A percentile compares a stretch with the other conserved stretches of the same genome.
Conservation (phyloP, 2,797 vertebrate species). For the Xiphorhynchus erythropygius region DNA sequence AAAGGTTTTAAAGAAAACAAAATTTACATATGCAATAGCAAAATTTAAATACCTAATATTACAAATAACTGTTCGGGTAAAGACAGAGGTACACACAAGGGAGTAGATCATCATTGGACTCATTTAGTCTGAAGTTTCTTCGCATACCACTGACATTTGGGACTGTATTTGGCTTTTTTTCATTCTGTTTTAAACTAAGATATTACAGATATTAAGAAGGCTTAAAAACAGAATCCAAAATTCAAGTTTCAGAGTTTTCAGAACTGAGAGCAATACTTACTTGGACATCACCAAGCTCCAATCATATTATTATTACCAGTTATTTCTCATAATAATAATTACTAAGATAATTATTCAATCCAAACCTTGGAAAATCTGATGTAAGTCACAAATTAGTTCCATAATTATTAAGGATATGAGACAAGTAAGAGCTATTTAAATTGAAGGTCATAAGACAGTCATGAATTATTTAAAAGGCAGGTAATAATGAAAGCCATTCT, state of each 20-base stretch:
- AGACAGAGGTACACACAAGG: not conserved
- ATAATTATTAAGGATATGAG: not conserved
- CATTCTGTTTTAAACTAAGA: not conserved
- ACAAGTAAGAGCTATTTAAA: not conserved
- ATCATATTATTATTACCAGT: not conserved
- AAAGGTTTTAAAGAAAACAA: not conserved
- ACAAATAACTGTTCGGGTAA: not conserved
- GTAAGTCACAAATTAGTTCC: not conserved
- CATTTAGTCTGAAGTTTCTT: not conserved
- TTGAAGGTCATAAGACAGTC: not conserved
- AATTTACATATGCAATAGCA: not conserved
- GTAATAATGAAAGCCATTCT: not conserved
- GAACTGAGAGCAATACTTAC: not conserved
- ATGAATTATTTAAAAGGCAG: not conserved
- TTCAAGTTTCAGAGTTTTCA: not conserved
- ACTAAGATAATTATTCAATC: not conserved
- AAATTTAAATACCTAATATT: no score
- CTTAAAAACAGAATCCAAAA: not conserved
- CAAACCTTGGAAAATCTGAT: not conserved
- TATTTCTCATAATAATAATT: not conserved
- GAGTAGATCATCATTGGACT: not conserved
- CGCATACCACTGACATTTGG: not conserved
- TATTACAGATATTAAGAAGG: not conserved
- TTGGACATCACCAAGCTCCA: not conserved
- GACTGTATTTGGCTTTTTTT: not conserved